A percentile compares a stretch with the other conserved stretches of the same genome.
phyloP scores from a whole-genome alignment of 1,140 invertebrate species.

The Drosophila ficusphila region DNA sequence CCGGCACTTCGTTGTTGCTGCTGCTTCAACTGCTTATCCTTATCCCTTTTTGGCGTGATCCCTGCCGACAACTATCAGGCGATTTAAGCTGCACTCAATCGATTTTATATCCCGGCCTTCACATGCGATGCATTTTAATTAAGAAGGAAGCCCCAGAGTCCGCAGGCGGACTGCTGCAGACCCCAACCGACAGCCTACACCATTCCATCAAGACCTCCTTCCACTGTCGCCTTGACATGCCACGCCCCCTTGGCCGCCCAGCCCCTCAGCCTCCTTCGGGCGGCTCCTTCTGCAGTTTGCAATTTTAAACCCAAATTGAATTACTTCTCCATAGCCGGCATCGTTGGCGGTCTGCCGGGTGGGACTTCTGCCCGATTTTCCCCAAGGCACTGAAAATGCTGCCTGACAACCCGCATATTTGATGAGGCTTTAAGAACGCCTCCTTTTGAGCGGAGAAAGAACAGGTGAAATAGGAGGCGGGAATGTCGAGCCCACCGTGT shows the following conservation, averaged over 20 bases:
- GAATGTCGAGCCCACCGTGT: constrained; percentile 31
- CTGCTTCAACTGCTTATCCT: not conserved
- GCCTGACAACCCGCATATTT: constrained; percentile 50
- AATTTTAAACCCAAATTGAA: constrained; percentile 81
- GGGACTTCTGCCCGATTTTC: constrained; percentile 1
- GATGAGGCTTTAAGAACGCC: constrained; percentile 51
- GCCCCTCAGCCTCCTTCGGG: constrained; percentile 10
- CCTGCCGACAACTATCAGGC: constrained; percentile 25
- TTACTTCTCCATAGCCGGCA: constrained; percentile 52
- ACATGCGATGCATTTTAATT: constrained; percentile 74
- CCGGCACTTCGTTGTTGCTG: not conserved
- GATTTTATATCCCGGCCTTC: constrained; percentile 53
- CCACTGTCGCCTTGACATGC: constrained; percentile 54
- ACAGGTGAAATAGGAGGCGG: constrained; percentile 15
- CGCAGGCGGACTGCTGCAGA: not conserved
- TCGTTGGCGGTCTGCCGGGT: constrained; percentile 30
- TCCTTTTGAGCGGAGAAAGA: constrained; percentile 16
- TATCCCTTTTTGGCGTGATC: not conserved
- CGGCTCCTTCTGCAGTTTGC: constrained; percentile 53
- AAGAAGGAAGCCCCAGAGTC: constrained; percentile 47
- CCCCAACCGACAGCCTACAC: constrained; percentile 14
- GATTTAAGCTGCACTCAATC: constrained; percentile 67
- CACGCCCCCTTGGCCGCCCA: not conserved
- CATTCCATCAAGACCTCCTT: constrained; percentile 32
- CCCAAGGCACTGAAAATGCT: constrained; percentile 1